Percentiles rank a stretch among this genome's conserved stretches.
These are phyloP conservation scores for Entosphenus tridentatus DNA, from an alignment of 2,113 vertebrate genomes.

Conservation along the genomic window DNA sequence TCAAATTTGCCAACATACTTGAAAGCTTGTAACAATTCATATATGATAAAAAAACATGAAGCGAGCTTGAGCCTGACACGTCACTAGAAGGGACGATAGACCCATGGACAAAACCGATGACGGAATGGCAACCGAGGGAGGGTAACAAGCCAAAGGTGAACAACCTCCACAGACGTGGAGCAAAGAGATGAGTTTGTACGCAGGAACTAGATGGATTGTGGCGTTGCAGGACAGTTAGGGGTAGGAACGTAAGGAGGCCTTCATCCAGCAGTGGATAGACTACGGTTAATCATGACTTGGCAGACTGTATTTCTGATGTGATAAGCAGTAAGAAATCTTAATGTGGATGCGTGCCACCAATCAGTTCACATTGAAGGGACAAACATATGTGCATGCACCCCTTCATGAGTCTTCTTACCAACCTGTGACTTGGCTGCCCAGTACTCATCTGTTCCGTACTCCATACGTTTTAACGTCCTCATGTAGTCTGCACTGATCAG, in stretches of 20 bases:
- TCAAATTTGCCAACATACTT: too few relatives aligned
- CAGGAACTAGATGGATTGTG: too few relatives aligned
- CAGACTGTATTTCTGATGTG: not conserved
- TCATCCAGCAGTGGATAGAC: not conserved
- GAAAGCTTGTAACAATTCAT: too few relatives aligned
- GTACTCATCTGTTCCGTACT: not conserved
- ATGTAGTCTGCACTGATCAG: constrained; percentile 4
- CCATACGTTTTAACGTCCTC: not conserved
- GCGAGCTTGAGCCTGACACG: too few relatives aligned
- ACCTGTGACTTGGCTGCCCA: constrained; percentile 1
- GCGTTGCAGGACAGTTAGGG: not conserved
- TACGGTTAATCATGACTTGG: not conserved
- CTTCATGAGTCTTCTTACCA: not conserved
- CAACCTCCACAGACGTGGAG: too few relatives aligned
- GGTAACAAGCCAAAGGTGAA: too few relatives aligned
- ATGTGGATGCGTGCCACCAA: not conserved
- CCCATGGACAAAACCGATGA: too few relatives aligned
- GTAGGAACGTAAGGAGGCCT: not conserved
- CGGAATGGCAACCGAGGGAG: too few relatives aligned
- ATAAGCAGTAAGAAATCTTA: not conserved
- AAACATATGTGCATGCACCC: not conserved
- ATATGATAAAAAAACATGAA: too few relatives aligned
- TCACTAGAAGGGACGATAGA: too few relatives aligned
- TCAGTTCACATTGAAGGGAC: not conserved
- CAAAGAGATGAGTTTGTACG: too few relatives aligned